These are phyloP conservation scores for Halesus radiatus DNA, from an alignment of 1,140 invertebrate species.

Conservation along the genomic window DNA sequence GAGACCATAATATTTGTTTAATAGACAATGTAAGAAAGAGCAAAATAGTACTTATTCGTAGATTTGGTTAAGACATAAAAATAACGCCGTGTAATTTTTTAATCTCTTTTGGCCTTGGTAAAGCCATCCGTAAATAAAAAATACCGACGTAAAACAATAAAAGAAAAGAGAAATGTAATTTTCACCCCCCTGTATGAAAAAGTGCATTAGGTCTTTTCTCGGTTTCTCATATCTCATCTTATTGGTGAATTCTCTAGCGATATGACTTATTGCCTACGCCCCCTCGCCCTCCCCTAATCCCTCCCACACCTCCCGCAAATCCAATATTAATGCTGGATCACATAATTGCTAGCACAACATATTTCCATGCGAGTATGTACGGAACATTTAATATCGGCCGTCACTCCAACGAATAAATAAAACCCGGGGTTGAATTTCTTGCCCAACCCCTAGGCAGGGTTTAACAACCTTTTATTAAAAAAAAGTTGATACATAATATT, in stretches of 20 bases:
- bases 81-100: no score
- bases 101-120: no score
- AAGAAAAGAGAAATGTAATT: no score
- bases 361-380: constrained; percentile 51
- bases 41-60: no score
- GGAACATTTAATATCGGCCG: constrained; percentile 55
- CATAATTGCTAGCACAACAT: constrained; percentile 53
- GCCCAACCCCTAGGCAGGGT: constrained; percentile 7
- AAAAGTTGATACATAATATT: no score
- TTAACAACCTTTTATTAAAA: constrained; percentile 17
- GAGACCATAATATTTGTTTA: no score
- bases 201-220: constrained; percentile 7
- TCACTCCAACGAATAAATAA: constrained; percentile 47
- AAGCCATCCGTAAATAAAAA: no score
- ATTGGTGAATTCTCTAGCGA: constrained; percentile 15
- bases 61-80: no score
- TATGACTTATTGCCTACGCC: neutral
- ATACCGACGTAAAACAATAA: no score
- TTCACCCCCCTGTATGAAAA: neutral
- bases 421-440: constrained; percentile 40
- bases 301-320: constrained; percentile 38
- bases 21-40: no score
- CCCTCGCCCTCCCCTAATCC: neutral
- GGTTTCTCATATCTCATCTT: constrained; percentile 1
- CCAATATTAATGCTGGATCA: constrained; percentile 53